Conservation (phyloP, 2,888 invertebrate species). For the Fabriciana adippe region DNA sequence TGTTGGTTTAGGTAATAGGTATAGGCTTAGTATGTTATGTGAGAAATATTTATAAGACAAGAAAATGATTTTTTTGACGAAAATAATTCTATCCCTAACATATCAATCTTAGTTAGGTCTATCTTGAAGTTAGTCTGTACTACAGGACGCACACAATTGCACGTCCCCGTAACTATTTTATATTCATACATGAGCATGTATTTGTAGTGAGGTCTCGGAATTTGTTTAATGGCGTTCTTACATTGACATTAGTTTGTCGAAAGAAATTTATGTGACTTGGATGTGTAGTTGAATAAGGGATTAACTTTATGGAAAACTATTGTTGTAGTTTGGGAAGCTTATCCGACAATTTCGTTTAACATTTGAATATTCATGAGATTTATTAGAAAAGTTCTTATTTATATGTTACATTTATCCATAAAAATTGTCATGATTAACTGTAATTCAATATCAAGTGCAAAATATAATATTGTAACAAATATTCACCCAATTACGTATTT, state of each 20-base stretch:
- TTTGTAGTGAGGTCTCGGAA: conserved; percentile 64
- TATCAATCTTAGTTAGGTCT: conserved; percentile 16
- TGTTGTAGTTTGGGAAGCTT: conserved; percentile 46
- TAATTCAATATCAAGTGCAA: not conserved
- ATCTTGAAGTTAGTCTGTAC: conserved; percentile 38
- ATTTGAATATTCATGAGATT: conserved; percentile 42
- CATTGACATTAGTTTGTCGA: conserved; percentile 82
- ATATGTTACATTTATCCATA: not conserved
- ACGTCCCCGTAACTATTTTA: conserved; percentile 45
- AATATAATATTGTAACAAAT: not conserved
- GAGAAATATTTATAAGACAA: too few relatives aligned
- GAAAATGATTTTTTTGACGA: not conserved
- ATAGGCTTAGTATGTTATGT: too few relatives aligned
- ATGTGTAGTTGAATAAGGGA: conserved; percentile 79
- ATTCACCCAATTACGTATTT: too few relatives aligned
- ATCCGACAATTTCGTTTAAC: conserved; percentile 41
- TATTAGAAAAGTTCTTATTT: conserved; percentile 24
- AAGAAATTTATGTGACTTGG: conserved; percentile 80
- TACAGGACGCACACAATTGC: conserved; percentile 46
- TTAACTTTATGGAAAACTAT: conserved; percentile 70
- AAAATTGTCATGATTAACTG: not conserved
- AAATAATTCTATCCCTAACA: not conserved
- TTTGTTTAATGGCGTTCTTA: conserved; percentile 81
- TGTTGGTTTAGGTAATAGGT: too few relatives aligned
- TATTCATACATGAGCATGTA: conserved; percentile 43